Base-by-base conservation (phyloP, 2,113 vertebrate species). In the Eurypyga helias region DNA sequence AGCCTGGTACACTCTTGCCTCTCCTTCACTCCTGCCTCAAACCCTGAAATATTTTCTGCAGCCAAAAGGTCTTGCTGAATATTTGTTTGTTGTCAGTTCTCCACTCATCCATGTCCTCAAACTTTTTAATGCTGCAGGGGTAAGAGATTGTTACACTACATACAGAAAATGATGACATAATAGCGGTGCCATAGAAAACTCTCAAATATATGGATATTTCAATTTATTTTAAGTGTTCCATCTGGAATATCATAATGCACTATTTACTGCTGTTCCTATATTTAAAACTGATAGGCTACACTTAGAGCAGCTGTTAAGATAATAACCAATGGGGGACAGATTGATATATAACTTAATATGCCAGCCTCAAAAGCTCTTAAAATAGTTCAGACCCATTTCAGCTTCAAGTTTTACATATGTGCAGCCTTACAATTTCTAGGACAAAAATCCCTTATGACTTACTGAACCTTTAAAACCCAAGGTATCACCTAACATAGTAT, bases 231-330 rank as follows among this genome's bases (percentile, higher is more conserved):
- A 95, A 94, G 85, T 88, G 66, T 88, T 93, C 93, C 93, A 94
- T 96, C 92, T 96, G 92, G 92, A 95, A 92, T 90, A 92, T 93
- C 79, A 90, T 93, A 91, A 93, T 62, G 51, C 55, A 91, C 66
- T 96, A 83, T 94, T 93, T 96, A 93, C 71, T 94, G 83, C 67
- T 67, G 26, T 66, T 95, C 62, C 85, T 96, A 73, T 92, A 95
- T 93, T 96, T 91, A 93, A 95, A 96, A 91, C 93, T 8, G 71
- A 88, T 96, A 96, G 96, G 84, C 85, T 90, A 94, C 93, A 92
- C 90, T 95, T 89, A 88, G 8, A 90, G 80, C 93, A 93, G 82
- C 75, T 96, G 88, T 88, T 90, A 94, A 90, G 79, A 62, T 93
- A 93, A 95, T 83, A 93, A 93, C 82, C 85, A 96, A 38, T 92